Conservation (phyloP, 1,140 invertebrate genomes). For the Scylla paramamosain region DNA sequence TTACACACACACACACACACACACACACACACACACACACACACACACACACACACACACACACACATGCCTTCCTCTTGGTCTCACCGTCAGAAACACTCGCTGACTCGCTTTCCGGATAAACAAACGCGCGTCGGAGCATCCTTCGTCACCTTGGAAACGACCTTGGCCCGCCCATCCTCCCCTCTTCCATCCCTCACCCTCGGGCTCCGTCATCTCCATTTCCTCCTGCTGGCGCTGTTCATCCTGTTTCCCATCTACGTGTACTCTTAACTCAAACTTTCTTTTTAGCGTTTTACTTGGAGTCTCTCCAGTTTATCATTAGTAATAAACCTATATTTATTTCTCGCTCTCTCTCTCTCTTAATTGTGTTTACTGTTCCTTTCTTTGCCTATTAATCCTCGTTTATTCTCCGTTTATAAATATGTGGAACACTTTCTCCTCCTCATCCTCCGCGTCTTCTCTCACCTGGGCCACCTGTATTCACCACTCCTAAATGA, state of each 20-base stretch:
- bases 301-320: not conserved
- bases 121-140: not conserved
- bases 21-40: conserved; percentile 49
- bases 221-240: not conserved
- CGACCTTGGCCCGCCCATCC: conserved; percentile 12
- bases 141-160: not conserved
- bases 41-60: conserved; percentile 14
- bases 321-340: not conserved
- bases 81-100: no score
- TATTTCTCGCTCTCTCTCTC: conserved; percentile 42
- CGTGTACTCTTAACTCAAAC: not conserved
- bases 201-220: not conserved
- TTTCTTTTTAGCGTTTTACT: no score
- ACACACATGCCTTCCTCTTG: not conserved
- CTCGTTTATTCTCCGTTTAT: no score
- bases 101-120: no score
- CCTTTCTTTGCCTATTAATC: no score
- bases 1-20: conserved; percentile 53
- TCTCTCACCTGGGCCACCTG: not conserved
- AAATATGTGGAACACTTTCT: not conserved
- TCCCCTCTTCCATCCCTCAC: not conserved
- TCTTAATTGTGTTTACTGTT: not conserved
- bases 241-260: not conserved
- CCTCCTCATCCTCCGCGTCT: not conserved
- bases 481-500: no score